These are phyloP conservation scores for Hyperoodon ampullatus DNA, from an alignment of 2,113 vertebrate species.

Conservation along the genomic window DNA sequence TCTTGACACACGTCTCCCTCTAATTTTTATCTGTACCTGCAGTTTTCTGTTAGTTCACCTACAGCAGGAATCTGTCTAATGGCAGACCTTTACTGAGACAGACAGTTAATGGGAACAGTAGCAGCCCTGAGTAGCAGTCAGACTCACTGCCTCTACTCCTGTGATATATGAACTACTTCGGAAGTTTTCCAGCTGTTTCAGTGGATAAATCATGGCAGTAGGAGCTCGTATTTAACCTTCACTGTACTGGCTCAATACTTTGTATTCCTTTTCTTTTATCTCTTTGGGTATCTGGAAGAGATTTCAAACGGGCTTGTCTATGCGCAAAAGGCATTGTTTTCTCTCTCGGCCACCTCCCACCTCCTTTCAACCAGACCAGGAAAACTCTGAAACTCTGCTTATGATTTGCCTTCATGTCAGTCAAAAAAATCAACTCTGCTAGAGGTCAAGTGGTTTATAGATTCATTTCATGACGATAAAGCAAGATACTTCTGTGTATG, in stretches of 20 bases:
- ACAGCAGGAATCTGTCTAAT: conserved; percentile 78
- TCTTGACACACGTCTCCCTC: conserved; percentile 48
- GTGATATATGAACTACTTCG: conserved; percentile 87
- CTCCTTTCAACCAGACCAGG: neutral
- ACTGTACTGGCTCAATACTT: conserved; percentile 72
- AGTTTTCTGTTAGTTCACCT: conserved; percentile 65
- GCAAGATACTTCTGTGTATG: neutral
- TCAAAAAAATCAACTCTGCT: neutral
- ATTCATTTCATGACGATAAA: conserved; percentile 1
- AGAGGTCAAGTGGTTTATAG: neutral
- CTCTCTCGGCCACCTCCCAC: neutral
- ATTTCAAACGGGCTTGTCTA: conserved; percentile 31
- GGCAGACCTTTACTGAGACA: conserved; percentile 70
- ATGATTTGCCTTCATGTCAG: neutral
- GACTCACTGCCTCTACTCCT: conserved; percentile 75
- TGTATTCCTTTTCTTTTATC: conserved; percentile 80
- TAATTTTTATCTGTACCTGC: conserved; percentile 63
- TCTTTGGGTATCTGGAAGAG: conserved; percentile 62
- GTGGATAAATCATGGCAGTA: conserved; percentile 84
- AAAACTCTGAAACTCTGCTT: neutral
- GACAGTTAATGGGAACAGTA: conserved; percentile 81
- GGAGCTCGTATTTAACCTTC: conserved; percentile 86
- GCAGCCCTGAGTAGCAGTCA: conserved; percentile 83
- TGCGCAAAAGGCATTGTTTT: neutral
- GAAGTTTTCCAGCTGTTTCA: conserved; percentile 85